Conservation (phyloP, 2,113 vertebrate genomes). For the Tenebrosternarchus preto region DNA sequence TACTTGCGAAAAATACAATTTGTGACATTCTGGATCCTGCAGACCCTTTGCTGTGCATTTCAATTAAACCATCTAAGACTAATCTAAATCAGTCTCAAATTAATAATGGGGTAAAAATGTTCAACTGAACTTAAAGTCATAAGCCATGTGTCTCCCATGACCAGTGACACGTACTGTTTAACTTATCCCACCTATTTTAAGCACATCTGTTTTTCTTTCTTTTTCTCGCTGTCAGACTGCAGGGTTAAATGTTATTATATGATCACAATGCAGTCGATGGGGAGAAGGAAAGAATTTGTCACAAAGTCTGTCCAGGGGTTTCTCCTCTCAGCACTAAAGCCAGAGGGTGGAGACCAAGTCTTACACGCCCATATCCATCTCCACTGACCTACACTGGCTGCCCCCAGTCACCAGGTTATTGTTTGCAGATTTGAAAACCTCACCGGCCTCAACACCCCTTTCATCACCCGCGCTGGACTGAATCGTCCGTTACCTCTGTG, state of each 20-base stretch:
- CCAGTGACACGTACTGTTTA: not conserved
- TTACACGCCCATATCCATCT: conserved; percentile 27
- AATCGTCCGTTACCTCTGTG: conserved; percentile 44
- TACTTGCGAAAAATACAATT: conserved; percentile 29
- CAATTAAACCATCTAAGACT: conserved; percentile 23
- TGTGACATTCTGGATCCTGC: conserved; percentile 30
- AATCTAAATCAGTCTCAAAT: too few relatives aligned
- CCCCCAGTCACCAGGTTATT: conserved; percentile 25
- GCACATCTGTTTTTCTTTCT: not conserved
- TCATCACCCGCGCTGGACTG: conserved; percentile 53
- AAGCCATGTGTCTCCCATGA: too few relatives aligned
- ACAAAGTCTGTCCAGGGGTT: not conserved
- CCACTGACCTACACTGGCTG: conserved; percentile 6
- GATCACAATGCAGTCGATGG: not conserved
- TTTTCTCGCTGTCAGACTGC: not conserved
- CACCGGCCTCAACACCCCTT: conserved; percentile 40
- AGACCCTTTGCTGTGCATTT: not conserved
- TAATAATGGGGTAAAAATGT: too few relatives aligned
- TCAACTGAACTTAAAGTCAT: too few relatives aligned
- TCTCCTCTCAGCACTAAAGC: conserved; percentile 53
- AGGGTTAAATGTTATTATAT: conserved; percentile 30
- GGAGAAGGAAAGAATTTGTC: not conserved
- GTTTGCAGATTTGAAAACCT: conserved; percentile 49
- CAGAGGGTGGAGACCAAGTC: conserved; percentile 21
- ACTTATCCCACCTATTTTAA: not conserved